phyloP scores from a whole-genome alignment of 2,113 vertebrate species.

The Vombatus ursinus region DNA sequence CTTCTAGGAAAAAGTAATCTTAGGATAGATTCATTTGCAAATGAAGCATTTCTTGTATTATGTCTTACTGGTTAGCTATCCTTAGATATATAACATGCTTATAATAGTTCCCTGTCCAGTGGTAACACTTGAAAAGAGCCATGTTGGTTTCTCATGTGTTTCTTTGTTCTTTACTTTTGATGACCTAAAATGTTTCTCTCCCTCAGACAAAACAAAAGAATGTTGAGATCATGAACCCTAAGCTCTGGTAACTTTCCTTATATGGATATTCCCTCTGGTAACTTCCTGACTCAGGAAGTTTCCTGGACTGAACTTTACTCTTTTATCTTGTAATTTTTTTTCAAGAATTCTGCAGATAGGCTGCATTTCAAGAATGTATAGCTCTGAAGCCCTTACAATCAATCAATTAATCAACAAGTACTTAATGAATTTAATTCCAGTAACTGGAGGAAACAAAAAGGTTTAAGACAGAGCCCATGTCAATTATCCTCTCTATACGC shows the following conservation, averaged over 20 bases:
- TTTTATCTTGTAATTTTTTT: slow-evolving; percentile 1
- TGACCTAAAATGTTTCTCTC: neutral
- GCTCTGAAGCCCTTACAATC: neutral
- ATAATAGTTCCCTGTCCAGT: neutral
- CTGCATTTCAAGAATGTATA: neutral
- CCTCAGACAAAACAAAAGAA: slow-evolving; percentile 10
- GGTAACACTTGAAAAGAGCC: neutral
- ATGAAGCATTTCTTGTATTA: neutral
- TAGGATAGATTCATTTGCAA: neutral
- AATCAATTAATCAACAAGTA: neutral
- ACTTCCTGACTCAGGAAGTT: slow-evolving; percentile 26
- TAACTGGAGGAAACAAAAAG: neutral
- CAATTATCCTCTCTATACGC: neutral
- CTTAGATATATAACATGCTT: neutral
- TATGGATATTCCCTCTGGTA: slow-evolving; percentile 16
- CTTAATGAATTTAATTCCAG: neutral
- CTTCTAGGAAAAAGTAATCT: slow-evolving; percentile 31
- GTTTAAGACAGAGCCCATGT: neutral
- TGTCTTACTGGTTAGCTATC: neutral
- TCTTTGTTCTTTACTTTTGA: slow-evolving; percentile 13
- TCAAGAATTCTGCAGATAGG: slow-evolving; percentile 12
- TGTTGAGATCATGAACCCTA: slow-evolving; percentile 10
- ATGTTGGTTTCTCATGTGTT: neutral
- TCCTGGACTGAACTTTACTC: neutral
- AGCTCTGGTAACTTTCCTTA: slow-evolving; percentile 19